Evolutionary conservation across 1,140 invertebrate species (phyloP).

Genomic region (Ridgeia piscesae): DNA sequence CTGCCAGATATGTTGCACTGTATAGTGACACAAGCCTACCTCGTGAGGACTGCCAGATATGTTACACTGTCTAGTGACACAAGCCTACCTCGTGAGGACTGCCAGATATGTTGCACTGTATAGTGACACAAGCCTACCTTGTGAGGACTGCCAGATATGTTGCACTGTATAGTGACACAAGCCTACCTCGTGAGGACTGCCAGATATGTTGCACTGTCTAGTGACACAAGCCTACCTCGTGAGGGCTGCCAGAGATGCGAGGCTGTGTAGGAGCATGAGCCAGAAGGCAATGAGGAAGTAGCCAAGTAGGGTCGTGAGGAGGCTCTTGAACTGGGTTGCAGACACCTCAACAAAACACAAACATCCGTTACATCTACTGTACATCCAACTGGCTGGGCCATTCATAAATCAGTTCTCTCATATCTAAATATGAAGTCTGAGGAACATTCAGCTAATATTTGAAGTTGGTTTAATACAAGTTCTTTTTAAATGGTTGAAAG

Average conservation of each 20-base stretch:
- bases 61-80: too few relatives aligned
- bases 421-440: background rate
- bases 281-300: constrained; percentile 87
- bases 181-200: constrained; percentile 46
- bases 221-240: background rate
- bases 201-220: too few relatives aligned
- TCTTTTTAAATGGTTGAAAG: too few relatives aligned
- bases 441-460: background rate
- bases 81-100: too few relatives aligned
- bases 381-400: background rate
- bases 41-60: too few relatives aligned
- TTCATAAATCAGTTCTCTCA: too few relatives aligned
- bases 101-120: too few relatives aligned
- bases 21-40: too few relatives aligned
- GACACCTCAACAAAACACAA: constrained; percentile 55
- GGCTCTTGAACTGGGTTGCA: constrained; percentile 85
- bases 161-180: constrained; percentile 79
- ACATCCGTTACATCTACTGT: too few relatives aligned
- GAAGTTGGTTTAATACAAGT: background rate
- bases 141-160: constrained; percentile 65
- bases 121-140: background rate
- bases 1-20: too few relatives aligned
- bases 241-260: constrained; percentile 66
- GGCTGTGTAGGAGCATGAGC: constrained; percentile 79
- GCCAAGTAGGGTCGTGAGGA: constrained; percentile 86